Evolutionary conservation across 2,113 vertebrate genomes (phyloP), one percentile per base, ranked within the genome.

Genomic region (Hucho hucho): DNA sequence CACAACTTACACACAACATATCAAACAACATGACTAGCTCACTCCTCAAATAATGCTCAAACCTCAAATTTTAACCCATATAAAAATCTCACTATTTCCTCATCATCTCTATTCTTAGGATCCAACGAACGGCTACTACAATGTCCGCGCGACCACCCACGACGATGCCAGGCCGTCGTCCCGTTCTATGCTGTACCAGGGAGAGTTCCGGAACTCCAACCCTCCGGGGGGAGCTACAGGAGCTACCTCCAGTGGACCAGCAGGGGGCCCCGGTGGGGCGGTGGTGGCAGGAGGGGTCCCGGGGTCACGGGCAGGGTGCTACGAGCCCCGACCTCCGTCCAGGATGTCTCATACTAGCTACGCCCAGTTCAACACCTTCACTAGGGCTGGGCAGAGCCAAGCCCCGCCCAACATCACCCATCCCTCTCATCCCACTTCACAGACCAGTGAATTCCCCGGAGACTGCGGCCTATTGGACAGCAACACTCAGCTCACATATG

Each of bases 121-220:
- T 86, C 97, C 97, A 53, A 98, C 97, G 78, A 98, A 98, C 0
- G 97, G 97, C 78, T 98, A 98, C 90, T 98, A 98, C 94, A 98
- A 98, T 0, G 97, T 98, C 22, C 93, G 95, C 0, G 97, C 96
- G 58, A 92, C 93, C 47, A 92, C 90, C 70, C 96, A 98, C 0
- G 96, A 98, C 0, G 96, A 98, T 49, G 89, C 87, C 0, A 94
- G 95, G 0, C 94, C 96, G 0, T 90, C 95, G 4, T 95, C 95
- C 20, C 93, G 95, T 72, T 87, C 95, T 0, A 88, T 97, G 73
- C 94, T 96, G 26, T 98, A 97, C 76, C 77, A 94, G 0, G 91
- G 89, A 18, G 97, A 98, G 76, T 98, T 96, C 76, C 95, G 97
- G 0, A 69, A 91, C 24, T 85, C 86, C 1, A 93, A 93, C 74